These are phyloP conservation scores for Crocallis elinguaria DNA, from an alignment of 2,888 invertebrate species.

Conservation along the genomic window DNA sequence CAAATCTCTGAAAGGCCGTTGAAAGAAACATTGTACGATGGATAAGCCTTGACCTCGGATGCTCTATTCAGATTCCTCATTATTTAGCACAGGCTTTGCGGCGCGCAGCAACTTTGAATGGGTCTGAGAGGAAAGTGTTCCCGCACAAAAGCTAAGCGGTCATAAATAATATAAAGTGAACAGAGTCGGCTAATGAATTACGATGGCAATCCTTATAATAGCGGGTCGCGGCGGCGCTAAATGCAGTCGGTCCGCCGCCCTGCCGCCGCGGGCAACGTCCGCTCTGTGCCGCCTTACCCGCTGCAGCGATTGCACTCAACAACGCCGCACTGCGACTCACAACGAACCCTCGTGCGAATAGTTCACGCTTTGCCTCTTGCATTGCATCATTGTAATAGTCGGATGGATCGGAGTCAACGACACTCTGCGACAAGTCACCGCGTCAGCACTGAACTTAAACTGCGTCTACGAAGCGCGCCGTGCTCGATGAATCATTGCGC, in stretches of 20 bases:
- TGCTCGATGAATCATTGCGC: constrained; percentile 47
- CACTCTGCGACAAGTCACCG: constrained; percentile 64
- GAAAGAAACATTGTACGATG: constrained; percentile 60
- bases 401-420: constrained; percentile 69
- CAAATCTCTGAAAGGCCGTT: constrained; percentile 48
- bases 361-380: constrained; percentile 67
- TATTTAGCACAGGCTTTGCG: constrained; percentile 47
- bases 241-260: constrained; percentile 40
- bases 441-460: constrained; percentile 62
- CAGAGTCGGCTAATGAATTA: constrained; percentile 79
- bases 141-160: constrained; percentile 69
- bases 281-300: constrained; percentile 34
- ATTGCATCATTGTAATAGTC: constrained; percentile 68
- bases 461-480: constrained; percentile 31
- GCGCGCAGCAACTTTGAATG: constrained; percentile 59
- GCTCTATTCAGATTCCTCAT: constrained; percentile 72
- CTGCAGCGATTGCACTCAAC: constrained; percentile 33
- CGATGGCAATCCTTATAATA: constrained; percentile 67
- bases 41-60: constrained; percentile 66
- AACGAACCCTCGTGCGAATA: constrained; percentile 66
- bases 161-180: constrained; percentile 75
- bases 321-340: constrained; percentile 37
- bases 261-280: constrained; percentile 49
- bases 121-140: constrained; percentile 62
- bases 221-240: constrained; percentile 56